Percentiles rank a stretch among this genome's conserved stretches.
These are phyloP conservation scores for Drosophila aldrichi DNA, from an alignment of 2,888 invertebrate genomes.

Conservation along the genomic window DNA sequence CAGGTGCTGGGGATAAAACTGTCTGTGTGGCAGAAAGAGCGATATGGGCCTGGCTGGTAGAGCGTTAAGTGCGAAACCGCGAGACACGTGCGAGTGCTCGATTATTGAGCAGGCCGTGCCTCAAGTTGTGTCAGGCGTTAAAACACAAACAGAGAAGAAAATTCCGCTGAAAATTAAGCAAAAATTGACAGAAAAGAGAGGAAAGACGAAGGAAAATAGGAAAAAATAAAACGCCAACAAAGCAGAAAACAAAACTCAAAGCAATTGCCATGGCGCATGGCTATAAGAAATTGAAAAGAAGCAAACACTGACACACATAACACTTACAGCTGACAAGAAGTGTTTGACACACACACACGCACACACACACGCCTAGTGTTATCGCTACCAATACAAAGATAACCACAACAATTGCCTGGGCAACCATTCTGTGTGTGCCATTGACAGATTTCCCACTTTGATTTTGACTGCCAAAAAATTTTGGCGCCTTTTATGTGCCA, in stretches of 20 bases:
- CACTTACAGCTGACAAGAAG: constrained; percentile 70
- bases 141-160: constrained; percentile 58
- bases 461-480: constrained; percentile 34
- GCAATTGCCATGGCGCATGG: constrained; percentile 14
- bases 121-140: constrained; percentile 37
- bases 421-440: constrained; percentile 55
- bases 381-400: constrained; percentile 28
- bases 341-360: constrained; percentile 61
- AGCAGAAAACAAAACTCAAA: constrained; percentile 59
- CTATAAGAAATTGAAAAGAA: constrained; percentile 53
- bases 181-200: constrained; percentile 28
- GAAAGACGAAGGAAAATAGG: constrained; percentile 19
- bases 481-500: constrained; percentile 35
- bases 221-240: constrained; percentile 43
- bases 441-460: constrained; percentile 59
- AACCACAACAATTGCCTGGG: constrained; percentile 47
- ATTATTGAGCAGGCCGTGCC: constrained; percentile 28
- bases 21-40: constrained; percentile 29
- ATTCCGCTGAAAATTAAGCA: constrained; percentile 55
- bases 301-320: constrained; percentile 44
- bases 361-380: constrained; percentile 31
- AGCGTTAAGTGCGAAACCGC: constrained; percentile 49
- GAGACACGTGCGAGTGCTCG: constrained; percentile 59
- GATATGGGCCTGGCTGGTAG: constrained; percentile 17
- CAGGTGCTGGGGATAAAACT: not conserved